Evolutionary conservation across 2,888 invertebrate genomes (phyloP), one percentile per base, ranked within the genome.

Genomic region (Hyposoter didymator): DNA sequence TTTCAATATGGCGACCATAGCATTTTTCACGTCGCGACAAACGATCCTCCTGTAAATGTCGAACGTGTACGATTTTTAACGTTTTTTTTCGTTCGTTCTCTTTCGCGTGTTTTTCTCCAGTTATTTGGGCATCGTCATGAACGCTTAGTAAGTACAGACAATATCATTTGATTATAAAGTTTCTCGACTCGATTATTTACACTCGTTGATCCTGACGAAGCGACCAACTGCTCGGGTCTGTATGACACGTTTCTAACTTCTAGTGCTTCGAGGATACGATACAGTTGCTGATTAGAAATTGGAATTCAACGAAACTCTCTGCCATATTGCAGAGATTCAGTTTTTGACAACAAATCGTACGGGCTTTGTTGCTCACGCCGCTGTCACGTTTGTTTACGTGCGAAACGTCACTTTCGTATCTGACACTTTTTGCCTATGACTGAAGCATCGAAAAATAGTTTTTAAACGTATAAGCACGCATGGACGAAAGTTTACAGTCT

Each of bases 1-100:
- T 28, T 69, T 47, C 69, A 69, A 47, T 19, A 69, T 69, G 69
- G 69, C 69, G 17, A 69, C 69, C 45, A n/a, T n/a, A 28, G 22
- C 69, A 32, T 69, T 69, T 69, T 43, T 47, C 47, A 7, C 19
- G 47, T 32, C 22, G 67, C 69, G 28, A 7, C 8, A 17, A 47
- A 8, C 8, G 22, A 7, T 45, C n/a, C 12, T 32, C 47, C 12
- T 43, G 6, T 67, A 69, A 59, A 59, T 59, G 45, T 69, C 28
- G 7, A 47, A 47, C 28, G 28, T 28, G 17, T 7, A 47, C 12
- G 22, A 28, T 59, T 59, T 1, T 59, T 28, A 59, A 59, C 28
- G 14, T 59, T 59, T 59, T 55, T 59, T 59, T 12, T 3, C 12
- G 28, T n/a, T 28, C 28, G 2, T 28, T 28, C 47, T 28, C 28